phyloP scores from a whole-genome alignment of 2,113 vertebrate genomes.

The Enhydra lutris region DNA sequence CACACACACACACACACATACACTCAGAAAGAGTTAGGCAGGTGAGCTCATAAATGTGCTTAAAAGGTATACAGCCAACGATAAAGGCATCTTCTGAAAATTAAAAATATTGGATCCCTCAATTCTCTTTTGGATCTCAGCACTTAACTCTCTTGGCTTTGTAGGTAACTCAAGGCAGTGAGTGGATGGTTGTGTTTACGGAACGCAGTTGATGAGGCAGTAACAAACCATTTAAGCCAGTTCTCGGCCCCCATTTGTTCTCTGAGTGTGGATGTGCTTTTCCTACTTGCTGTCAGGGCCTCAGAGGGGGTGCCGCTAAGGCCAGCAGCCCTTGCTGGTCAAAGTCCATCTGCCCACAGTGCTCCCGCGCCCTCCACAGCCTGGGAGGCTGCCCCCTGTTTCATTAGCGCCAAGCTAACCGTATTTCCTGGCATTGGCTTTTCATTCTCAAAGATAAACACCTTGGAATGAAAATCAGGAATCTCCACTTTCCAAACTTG shows the following conservation, averaged over 20 bases:
- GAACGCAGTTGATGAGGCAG: background rate
- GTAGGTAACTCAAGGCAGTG: background rate
- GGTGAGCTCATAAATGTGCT: background rate
- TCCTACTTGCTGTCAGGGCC: background rate
- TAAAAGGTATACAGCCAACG: background rate
- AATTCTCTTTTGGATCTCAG: background rate
- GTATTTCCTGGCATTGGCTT: background rate
- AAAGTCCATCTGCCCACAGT: background rate
- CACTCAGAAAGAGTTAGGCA: background rate
- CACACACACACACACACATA: background rate
- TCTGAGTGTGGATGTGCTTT: background rate
- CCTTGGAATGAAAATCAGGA: background rate
- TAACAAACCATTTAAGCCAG: background rate
- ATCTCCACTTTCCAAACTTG: background rate
- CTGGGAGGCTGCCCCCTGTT: background rate
- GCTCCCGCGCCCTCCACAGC: background rate
- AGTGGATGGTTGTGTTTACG: background rate
- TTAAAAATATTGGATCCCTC: background rate
- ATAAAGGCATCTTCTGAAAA: slow-evolving; percentile 25
- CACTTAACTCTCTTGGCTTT: background rate
- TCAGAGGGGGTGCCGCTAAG: background rate
- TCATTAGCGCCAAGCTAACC: background rate
- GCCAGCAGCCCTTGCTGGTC: background rate
- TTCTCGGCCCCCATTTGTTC: background rate
- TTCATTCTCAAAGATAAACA: background rate